Evolutionary conservation across 1,140 invertebrate genomes (phyloP).

Genomic region (Anadara kagoshimensis): DNA sequence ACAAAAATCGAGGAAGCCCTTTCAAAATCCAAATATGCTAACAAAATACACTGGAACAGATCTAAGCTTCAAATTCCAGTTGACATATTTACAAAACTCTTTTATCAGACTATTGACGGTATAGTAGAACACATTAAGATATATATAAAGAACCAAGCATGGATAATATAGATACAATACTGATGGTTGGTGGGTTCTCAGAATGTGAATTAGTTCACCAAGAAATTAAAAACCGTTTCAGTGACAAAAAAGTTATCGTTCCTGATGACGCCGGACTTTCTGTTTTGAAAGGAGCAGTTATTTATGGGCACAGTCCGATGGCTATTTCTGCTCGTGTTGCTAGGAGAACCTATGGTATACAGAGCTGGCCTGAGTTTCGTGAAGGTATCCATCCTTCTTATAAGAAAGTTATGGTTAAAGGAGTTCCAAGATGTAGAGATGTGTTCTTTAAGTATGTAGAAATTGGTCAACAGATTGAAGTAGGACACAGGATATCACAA

Average conservation of each 20-base stretch:
- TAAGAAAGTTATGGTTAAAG: slow-evolving; percentile 5
- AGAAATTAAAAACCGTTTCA: slow-evolving; percentile 10
- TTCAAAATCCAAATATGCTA: slow-evolving; percentile 21
- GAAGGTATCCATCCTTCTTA: slow-evolving; percentile 5
- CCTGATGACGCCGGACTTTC: slow-evolving; percentile 19
- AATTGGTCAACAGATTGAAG: slow-evolving; percentile 17
- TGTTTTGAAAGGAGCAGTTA: slow-evolving; percentile 21
- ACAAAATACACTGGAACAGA: slow-evolving; percentile 29
- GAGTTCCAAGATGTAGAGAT: slow-evolving; percentile 7
- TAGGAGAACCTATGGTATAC: slow-evolving; percentile 17
- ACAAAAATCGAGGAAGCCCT: slow-evolving; percentile 14
- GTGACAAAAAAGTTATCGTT: slow-evolving; percentile 7
- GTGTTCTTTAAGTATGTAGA: slow-evolving; percentile 22
- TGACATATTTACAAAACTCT: slow-evolving; percentile 6
- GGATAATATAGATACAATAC: neutral
- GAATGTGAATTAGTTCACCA: slow-evolving; percentile 39
- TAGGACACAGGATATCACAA: slow-evolving; percentile 9
- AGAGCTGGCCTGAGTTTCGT: slow-evolving; percentile 16
- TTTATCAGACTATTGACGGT: slow-evolving; percentile 1
- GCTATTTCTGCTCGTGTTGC: slow-evolving; percentile 13
- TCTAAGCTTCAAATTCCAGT: slow-evolving; percentile 26
- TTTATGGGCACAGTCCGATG: slow-evolving; percentile 14
- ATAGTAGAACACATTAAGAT: slow-evolving; percentile 11
- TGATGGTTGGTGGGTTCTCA: slow-evolving; percentile 28
- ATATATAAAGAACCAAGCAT: slow-evolving; percentile 9